These are phyloP conservation scores for Aspidapion aeneum DNA, from an alignment of 2,888 invertebrate species.

Conservation along the genomic window DNA sequence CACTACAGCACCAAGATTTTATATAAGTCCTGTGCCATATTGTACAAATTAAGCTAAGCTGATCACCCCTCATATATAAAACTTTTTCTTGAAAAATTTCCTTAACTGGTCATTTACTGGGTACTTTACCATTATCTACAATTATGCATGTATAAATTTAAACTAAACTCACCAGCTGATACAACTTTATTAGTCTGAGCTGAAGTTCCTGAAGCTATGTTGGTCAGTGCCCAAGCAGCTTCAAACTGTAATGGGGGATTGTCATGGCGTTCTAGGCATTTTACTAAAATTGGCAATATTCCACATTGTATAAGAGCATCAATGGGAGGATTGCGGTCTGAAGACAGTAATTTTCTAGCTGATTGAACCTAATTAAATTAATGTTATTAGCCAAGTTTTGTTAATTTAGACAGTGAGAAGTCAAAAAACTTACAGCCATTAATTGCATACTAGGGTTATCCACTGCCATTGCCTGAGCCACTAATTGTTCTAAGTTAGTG, in stretches of 20 bases:
- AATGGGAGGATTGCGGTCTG: slow-evolving; percentile 98
- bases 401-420: too few species aligned
- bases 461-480: slow-evolving; percentile 78
- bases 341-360: slow-evolving; percentile 92
- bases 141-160: too few species aligned
- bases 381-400: too few species aligned
- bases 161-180: slow-evolving; percentile 64
- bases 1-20: too few species aligned
- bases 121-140: too few species aligned
- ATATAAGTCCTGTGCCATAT: too few species aligned
- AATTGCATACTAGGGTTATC: slow-evolving; percentile 80
- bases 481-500: slow-evolving; percentile 77
- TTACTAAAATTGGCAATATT: slow-evolving; percentile 83
- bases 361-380: too few species aligned
- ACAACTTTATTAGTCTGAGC: slow-evolving; percentile 91
- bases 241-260: slow-evolving; percentile 92
- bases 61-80: too few species aligned
- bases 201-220: slow-evolving; percentile 89
- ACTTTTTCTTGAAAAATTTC: too few species aligned
- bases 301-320: slow-evolving; percentile 92
- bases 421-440: too few species aligned
- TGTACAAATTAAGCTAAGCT: too few species aligned
- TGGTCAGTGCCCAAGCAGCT: slow-evolving; percentile 96
- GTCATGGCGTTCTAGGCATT: slow-evolving; percentile 82
- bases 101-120: too few species aligned